Percentiles rank a stretch among this genome's conserved stretches.
Evolutionary conservation across 2,113 vertebrate species (phyloP).

Genomic region (Leucoraja erinaceus): DNA sequence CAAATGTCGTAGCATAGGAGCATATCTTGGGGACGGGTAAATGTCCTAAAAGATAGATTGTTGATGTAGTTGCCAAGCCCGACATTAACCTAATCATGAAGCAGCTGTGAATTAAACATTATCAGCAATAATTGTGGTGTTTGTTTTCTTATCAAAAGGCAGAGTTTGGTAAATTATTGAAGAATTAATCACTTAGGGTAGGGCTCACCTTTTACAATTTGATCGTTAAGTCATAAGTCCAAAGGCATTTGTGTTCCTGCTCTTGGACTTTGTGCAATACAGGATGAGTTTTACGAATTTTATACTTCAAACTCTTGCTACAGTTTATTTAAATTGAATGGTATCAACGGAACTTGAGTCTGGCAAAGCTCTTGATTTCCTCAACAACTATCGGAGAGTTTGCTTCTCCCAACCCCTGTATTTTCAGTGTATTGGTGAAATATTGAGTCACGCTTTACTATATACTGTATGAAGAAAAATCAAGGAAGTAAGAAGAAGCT

Average conservation of each 20-base stretch:
- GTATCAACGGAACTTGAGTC: background rate
- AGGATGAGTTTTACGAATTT: background rate
- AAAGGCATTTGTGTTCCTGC: background rate
- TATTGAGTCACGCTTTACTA: background rate
- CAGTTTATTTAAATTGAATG: background rate
- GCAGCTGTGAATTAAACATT: background rate
- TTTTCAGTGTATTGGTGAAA: background rate
- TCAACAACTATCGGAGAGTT: background rate
- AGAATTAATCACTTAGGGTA: background rate
- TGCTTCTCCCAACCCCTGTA: background rate
- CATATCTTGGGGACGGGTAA: no score
- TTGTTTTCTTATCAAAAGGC: background rate
- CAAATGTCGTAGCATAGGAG: background rate
- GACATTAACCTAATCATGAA: background rate
- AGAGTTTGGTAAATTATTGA: conserved; percentile 7
- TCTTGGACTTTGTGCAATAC: conserved; percentile 9
- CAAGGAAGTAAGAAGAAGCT: background rate
- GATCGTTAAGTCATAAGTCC: background rate
- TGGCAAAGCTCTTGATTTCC: background rate
- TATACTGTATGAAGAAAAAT: no score
- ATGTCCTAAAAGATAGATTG: background rate
- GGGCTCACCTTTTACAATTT: background rate
- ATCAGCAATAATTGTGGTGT: background rate
- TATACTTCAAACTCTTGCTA: background rate
- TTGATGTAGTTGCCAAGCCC: no score